Conservation (phyloP, 2,888 invertebrate genomes). For the Lissocephala sabroskyi region DNA sequence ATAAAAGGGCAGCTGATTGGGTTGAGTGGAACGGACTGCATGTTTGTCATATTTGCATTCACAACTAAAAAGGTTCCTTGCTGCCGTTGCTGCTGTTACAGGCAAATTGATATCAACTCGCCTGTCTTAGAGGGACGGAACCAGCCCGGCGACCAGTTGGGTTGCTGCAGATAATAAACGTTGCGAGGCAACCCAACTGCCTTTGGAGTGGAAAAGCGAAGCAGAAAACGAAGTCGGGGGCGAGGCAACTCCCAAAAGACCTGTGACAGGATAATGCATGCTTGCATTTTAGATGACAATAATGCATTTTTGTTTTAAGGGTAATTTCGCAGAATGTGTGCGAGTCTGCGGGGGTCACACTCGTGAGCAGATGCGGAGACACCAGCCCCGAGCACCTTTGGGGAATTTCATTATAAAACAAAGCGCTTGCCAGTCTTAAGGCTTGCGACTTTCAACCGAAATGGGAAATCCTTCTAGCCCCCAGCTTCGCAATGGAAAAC, state of each 20-base stretch:
- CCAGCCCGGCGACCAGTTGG: slow-evolving; percentile 18
- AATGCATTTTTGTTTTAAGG: slow-evolving; percentile 69
- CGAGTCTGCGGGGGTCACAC: not conserved
- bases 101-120: slow-evolving; percentile 67
- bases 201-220: slow-evolving; percentile 4
- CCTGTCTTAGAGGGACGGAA: no score
- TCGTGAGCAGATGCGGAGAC: not conserved
- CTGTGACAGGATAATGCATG: slow-evolving; percentile 71
- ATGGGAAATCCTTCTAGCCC: no score
- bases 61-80: slow-evolving; percentile 64
- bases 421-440: no score
- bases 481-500: no score
- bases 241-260: slow-evolving; percentile 66
- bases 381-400: slow-evolving; percentile 24
- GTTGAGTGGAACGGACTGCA: slow-evolving; percentile 13
- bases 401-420: slow-evolving; percentile 61
- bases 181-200: slow-evolving; percentile 27
- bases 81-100: no score
- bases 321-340: slow-evolving; percentile 62
- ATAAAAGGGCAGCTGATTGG: slow-evolving; percentile 6
- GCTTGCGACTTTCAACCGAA: no score
- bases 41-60: slow-evolving; percentile 63
- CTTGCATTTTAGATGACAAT: slow-evolving; percentile 71
- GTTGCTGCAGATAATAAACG: slow-evolving; percentile 57
- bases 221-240: slow-evolving; percentile 15